Evolutionary conservation across 2,888 invertebrate genomes (phyloP), one percentile per base, ranked within the genome.

Genomic region (Eupelmus urozonus): DNA sequence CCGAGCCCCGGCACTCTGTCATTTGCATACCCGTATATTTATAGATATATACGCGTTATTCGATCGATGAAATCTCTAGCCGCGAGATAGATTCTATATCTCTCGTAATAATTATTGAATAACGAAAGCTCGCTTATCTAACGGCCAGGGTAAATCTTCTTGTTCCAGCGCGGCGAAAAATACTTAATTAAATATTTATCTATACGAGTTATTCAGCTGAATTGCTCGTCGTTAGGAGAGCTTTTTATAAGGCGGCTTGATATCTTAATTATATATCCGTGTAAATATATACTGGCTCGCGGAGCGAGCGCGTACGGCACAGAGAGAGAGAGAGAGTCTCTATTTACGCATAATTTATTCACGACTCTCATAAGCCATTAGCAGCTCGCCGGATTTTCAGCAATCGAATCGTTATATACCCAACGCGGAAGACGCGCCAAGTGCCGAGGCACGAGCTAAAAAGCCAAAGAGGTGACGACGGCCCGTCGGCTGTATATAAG

Each of bases 191-290:
- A 53, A 20, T 20, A 53, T 53, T 53, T 53, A 53, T 53, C 20
- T 53, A 45, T 20, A 20, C 51, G 45, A 45, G 45, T 16, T 16
- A n/a, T n/a, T 45, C 34, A 3, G 3, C 9, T 34, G 34, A 34
- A 34, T 9, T 9, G 34, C 49, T 2, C 49, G 11, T 11, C 2
- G 18, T 4, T 4, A 53, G 11, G 1, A 53, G 3, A 20, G 53
- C 9, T 16, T 4, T 51, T 20, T 51, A 20, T 1, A 53, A 53
- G 20, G 20, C 20, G 20, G 20, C n/a, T 45, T 23, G 34, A 62
- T 59, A 59, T 59, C 59, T 59, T 29, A 59, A 59, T 59, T 59
- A 18, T 53, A 20, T 20, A 53, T 13, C 16, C 34, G 45, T 45
- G 45, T 45, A 45, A 11, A 53, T 13, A 53, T 53, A 20, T 53